Base-by-base conservation (phyloP, 2,797 vertebrate genomes). In the Anisognathus igniventris region DNA sequence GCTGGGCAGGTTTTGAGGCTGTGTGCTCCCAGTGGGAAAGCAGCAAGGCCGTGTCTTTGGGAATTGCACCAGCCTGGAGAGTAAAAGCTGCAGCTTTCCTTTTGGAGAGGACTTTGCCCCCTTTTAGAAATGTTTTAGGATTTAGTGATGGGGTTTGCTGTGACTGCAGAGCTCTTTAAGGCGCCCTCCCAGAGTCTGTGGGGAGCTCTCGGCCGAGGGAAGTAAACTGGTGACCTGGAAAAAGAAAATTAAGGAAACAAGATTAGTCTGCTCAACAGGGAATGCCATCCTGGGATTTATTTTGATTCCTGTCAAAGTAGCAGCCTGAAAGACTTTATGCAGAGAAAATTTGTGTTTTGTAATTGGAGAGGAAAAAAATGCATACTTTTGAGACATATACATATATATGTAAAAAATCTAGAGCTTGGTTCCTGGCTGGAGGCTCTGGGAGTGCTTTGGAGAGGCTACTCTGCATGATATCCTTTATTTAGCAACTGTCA, bases 161-260 rank as follows among this genome's bases (percentile, higher is more conserved):
- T 1, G 7, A 23, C 12, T 73, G 35, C 53, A n/a, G 84, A 71
- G 67, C 51, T 89, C 44, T 86, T 67, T 31, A 47, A 86, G 80
- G 25, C 2, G 4, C 33, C 27, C 7, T 86, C 72, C 15, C 4
- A 3, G 57, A 13, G 57, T 45, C 65, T 33, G 6, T 2, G 57
- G 2, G 70, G 65, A 76, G 72, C 78, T 87, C 62, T 33, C 0
- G 2, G 67, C 2, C 0, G 25, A 74, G 82, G 61, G 65, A 10
- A 79, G 65, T 58, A 62, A 95, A 87, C 90, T 50, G 79, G 16
- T 93, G 92, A 90, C 75, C 94, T 90, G 86, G 92, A 92, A 86
- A 93, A 95, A 85, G 78, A 57, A 91, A 93, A 64, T 22, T 67
- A 72, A 68, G 92, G 72, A 61, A 79, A 60, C 35, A 10, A 79